Conservation (phyloP, 2,113 vertebrate species). For the Petromus typicus region DNA sequence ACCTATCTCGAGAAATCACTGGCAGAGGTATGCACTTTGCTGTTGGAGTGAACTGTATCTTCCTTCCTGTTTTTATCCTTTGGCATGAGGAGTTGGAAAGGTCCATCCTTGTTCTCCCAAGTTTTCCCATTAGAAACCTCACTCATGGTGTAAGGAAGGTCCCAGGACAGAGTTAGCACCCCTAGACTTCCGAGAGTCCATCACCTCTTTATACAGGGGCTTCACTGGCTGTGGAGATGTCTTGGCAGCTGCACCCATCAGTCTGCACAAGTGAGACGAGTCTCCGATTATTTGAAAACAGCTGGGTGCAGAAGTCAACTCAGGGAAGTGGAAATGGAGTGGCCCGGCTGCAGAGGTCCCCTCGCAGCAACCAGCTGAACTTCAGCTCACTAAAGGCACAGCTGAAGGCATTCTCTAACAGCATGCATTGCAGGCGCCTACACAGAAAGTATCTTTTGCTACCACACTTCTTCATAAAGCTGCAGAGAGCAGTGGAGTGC, state of each 20-base stretch:
- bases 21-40: not conserved
- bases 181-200: not conserved
- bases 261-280: not conserved
- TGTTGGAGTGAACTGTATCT: not conserved
- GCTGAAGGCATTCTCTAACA: not conserved
- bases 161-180: not conserved
- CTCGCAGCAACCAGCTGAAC: not conserved
- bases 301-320: not conserved
- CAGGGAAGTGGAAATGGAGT: not conserved
- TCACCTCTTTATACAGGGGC: constrained; percentile 41
- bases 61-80: not conserved
- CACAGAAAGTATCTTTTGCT: constrained; percentile 31
- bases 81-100: not conserved
- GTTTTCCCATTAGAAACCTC: not conserved
- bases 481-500: constrained; percentile 53
- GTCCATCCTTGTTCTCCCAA: not conserved
- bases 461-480: constrained; percentile 65
- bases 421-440: not conserved
- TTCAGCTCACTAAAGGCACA: not conserved
- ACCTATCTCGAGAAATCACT: constrained; percentile 36
- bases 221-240: not conserved
- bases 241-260: not conserved
- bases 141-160: not conserved
- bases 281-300: not conserved
- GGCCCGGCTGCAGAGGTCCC: not conserved